phyloP scores from a whole-genome alignment of 1,140 invertebrate species.

The Pseudomyrmex cubaensis region DNA sequence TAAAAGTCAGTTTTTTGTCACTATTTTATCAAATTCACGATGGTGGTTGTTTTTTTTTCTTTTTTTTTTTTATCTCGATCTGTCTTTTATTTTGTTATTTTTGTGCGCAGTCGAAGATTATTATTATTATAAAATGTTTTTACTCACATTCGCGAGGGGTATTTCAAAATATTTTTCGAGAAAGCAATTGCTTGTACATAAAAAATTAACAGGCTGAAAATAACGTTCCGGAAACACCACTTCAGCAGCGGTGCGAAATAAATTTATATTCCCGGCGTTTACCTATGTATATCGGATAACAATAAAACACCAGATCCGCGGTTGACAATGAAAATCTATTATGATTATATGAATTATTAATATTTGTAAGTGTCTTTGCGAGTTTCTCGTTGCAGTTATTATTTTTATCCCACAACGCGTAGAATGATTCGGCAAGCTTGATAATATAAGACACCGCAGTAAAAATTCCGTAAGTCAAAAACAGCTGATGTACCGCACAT shows the following conservation, averaged over 20 bases:
- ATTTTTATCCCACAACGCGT: slow-evolving; percentile 7
- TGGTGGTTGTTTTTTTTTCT: too few species aligned
- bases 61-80: not conserved
- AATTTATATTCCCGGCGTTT: not conserved
- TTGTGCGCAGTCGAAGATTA: too few species aligned
- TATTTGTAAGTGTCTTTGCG: not conserved
- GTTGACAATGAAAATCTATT: not conserved
- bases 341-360: slow-evolving; percentile 23
- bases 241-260: not conserved
- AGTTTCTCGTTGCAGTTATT: not conserved
- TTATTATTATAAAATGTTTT: too few species aligned
- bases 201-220: not conserved
- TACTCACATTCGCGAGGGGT: not conserved
- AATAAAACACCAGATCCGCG: not conserved
- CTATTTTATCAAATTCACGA: not conserved
- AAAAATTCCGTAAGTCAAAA: slow-evolving; percentile 43
- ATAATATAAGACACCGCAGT: slow-evolving; percentile 28
- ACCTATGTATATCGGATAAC: not conserved
- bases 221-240: not conserved
- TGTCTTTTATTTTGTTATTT: too few species aligned
- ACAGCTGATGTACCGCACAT: slow-evolving; percentile 26
- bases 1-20: too few species aligned
- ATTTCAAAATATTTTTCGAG: slow-evolving; percentile 2
- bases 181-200: not conserved
- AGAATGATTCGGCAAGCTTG: slow-evolving; percentile 43